phyloP scores from a whole-genome alignment of 2,113 vertebrate genomes.

The Heptranchias perlo region DNA sequence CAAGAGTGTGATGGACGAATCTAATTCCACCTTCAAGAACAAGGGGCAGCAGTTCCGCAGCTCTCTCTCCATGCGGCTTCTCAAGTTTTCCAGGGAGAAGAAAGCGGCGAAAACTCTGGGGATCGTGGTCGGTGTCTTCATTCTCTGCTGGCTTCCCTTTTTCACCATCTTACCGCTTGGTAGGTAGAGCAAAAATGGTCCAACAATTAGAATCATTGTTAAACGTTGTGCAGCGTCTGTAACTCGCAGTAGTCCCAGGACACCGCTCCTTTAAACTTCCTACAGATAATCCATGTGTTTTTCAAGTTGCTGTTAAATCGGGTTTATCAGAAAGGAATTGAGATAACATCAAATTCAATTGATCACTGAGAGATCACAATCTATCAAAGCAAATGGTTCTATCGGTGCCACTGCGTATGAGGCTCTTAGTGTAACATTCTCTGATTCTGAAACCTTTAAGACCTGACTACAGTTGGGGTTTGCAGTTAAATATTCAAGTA shows the following conservation, averaged over 20 bases:
- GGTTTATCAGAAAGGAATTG: not conserved
- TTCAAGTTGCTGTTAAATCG: not conserved
- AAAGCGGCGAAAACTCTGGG: slow-evolving; percentile 95
- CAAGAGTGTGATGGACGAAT: slow-evolving; percentile 68
- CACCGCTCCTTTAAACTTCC: too few relatives aligned
- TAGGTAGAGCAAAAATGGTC: slow-evolving; percentile 57
- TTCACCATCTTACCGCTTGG: slow-evolving; percentile 92
- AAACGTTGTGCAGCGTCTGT: not conserved
- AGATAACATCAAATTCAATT: not conserved
- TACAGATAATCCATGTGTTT: too few relatives aligned
- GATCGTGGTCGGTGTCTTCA: slow-evolving; percentile 95
- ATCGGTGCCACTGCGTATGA: not conserved
- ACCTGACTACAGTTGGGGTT: not conserved
- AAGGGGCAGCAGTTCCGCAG: slow-evolving; percentile 81
- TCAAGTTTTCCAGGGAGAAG: slow-evolving; percentile 97
- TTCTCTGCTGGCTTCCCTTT: slow-evolving; percentile 96
- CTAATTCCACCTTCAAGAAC: slow-evolving; percentile 60
- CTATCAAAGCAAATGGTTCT: not conserved
- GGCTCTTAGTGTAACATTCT: not conserved
- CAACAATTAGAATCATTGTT: not conserved
- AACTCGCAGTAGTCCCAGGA: not conserved
- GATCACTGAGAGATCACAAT: not conserved
- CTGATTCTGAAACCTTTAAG: not conserved
- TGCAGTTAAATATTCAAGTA: not conserved
- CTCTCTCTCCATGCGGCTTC: slow-evolving; percentile 84